Percentiles rank a stretch among this genome's conserved stretches.
Evolutionary conservation across 2,797 vertebrate species (phyloP).

Genomic region (Peromyscus melanophrys): DNA sequence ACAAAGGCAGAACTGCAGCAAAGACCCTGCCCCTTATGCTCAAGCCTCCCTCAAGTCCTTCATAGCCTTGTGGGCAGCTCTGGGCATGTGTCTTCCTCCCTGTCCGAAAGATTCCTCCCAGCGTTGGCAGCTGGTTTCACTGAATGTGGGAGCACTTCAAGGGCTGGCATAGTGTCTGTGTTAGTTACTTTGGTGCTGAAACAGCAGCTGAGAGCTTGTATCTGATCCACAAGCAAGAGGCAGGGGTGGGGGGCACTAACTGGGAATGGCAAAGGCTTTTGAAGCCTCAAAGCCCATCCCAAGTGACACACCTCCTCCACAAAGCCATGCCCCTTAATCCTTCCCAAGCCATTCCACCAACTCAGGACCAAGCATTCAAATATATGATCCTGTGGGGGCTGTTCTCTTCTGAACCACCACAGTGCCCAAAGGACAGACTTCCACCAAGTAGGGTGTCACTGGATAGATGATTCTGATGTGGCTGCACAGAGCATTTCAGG

Average conservation of each 20-base stretch:
- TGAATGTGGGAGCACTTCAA: not conserved
- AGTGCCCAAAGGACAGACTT: not conserved
- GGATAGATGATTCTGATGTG: not conserved
- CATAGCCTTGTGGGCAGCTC: not conserved
- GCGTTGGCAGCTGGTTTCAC: not conserved
- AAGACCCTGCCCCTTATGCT: fast-evolving
- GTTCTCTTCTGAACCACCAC: not conserved
- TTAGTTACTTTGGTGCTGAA: not conserved
- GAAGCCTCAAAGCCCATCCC: not conserved
- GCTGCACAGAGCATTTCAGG: not conserved
- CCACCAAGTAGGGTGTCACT: not conserved
- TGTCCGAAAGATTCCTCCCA: not conserved
- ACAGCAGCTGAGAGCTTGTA: not conserved
- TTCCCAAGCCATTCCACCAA: not conserved
- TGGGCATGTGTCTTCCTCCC: not conserved
- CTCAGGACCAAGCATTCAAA: not conserved
- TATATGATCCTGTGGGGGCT: not conserved
- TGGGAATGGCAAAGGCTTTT: not conserved
- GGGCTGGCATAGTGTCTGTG: no score
- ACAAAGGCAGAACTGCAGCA: not conserved
- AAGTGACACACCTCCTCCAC: not conserved
- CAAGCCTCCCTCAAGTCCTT: fast-evolving
- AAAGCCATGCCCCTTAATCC: not conserved
- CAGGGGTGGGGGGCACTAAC: not conserved
- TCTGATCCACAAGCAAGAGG: not conserved